Conservation (phyloP, 37 sponge, comb jelly and placozoan genomes). For the Dysidea cf. avara region DNA sequence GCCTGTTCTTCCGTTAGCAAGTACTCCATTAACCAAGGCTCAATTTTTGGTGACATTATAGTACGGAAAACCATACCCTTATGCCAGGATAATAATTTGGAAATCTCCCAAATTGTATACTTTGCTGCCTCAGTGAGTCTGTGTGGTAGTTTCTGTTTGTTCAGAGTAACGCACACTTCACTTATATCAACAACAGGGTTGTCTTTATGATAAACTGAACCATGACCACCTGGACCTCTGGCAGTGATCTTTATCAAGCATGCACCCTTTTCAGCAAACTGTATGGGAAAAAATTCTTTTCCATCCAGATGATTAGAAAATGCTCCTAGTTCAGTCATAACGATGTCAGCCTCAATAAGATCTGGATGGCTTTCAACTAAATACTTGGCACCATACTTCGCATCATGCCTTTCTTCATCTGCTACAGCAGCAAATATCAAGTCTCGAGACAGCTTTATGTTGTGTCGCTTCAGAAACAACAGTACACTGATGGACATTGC, state of each 20-base stretch:
- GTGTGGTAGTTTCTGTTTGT: constrained; percentile 44
- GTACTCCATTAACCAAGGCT: constrained; percentile 18
- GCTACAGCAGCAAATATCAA: constrained; percentile 82
- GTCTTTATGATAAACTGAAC: constrained; percentile 45
- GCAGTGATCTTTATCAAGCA: constrained; percentile 52
- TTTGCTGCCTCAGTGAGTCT: constrained; percentile 39
- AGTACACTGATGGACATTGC: constrained; percentile 67
- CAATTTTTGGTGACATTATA: constrained; percentile 47
- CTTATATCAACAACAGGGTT: constrained; percentile 74
- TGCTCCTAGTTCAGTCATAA: constrained; percentile 79
- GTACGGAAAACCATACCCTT: constrained; percentile 39
- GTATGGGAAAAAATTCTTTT: constrained; percentile 51
- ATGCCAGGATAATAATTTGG: constrained; percentile 34
- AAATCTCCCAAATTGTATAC: constrained; percentile 45
- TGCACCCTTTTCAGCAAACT: constrained; percentile 75
- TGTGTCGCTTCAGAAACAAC: constrained; percentile 52
- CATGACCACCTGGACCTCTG: constrained; percentile 70
- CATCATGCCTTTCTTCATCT: constrained; percentile 71
- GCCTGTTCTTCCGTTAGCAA: constrained; percentile 51
- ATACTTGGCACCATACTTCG: constrained; percentile 62
- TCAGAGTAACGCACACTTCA: constrained; percentile 37
- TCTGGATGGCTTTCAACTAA: constrained; percentile 72
- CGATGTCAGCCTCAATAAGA: constrained; percentile 68
- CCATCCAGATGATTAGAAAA: constrained; percentile 46
- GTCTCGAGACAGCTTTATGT: constrained; percentile 59